phyloP scores from a whole-genome alignment of 2,113 vertebrate genomes.

The Corvus moneduloides region DNA sequence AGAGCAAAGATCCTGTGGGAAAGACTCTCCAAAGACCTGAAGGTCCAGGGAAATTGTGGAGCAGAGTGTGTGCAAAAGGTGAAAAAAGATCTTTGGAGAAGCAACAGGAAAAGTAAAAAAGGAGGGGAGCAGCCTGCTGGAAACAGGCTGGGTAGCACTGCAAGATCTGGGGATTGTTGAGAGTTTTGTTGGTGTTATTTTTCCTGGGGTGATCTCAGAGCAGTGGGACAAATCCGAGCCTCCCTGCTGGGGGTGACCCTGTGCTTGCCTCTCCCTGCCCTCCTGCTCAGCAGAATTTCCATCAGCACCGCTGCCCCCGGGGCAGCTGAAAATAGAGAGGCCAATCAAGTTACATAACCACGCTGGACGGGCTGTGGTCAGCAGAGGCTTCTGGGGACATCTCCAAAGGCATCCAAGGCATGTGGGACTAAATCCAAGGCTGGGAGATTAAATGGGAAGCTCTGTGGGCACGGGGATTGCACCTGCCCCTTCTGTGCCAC shows the following conservation, averaged over 20 bases:
- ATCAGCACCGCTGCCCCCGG: not conserved
- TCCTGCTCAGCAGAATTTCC: not conserved
- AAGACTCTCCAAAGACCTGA: not conserved
- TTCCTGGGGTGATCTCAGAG: not conserved
- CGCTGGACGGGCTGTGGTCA: fast-evolving
- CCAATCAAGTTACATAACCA: not conserved
- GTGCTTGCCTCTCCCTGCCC: not conserved
- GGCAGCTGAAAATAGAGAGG: not conserved
- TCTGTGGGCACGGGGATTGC: not conserved
- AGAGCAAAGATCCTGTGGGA: not conserved
- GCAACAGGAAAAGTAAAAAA: not conserved
- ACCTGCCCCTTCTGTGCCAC: not conserved
- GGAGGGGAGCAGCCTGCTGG: not conserved
- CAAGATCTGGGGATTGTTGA: not conserved
- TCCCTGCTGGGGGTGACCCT: not conserved
- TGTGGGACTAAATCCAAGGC: fast-evolving
- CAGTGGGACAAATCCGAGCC: not conserved
- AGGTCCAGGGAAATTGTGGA: not conserved
- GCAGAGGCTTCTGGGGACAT: not conserved
- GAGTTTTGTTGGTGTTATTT: not conserved
- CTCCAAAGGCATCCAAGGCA: not conserved
- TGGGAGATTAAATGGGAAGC: not conserved
- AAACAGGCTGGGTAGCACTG: not conserved
- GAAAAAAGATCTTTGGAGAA: not conserved
- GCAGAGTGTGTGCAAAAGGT: not conserved